Conservation (phyloP, 1,140 invertebrate species). For the Trypoxylus dichotomus region DNA sequence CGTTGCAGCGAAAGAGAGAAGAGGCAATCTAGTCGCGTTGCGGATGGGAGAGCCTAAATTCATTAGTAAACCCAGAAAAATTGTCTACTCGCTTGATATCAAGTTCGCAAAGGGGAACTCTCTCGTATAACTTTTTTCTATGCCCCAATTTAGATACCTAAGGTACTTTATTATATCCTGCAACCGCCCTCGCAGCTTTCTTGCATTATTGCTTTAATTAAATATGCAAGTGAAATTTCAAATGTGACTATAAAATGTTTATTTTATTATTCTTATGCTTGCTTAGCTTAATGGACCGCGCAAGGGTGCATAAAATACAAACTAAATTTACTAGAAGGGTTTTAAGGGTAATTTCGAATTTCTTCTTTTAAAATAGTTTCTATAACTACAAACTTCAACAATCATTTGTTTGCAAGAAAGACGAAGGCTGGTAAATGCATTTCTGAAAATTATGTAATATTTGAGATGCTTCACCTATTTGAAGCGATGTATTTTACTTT, state of each 20-base stretch:
- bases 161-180: constrained; percentile 1
- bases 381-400: too few relatives aligned
- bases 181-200: not conserved
- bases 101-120: constrained; percentile 36
- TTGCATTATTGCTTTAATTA: constrained; percentile 15
- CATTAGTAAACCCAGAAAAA: constrained; percentile 51
- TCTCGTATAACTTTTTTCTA: constrained; percentile 9
- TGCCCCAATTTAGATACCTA: constrained; percentile 11
- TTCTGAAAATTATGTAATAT: too few relatives aligned
- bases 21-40: constrained; percentile 43
- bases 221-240: constrained; percentile 16
- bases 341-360: too few relatives aligned
- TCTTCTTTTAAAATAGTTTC: too few relatives aligned
- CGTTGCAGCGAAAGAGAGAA: constrained; percentile 38
- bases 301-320: not conserved
- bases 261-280: constrained; percentile 10
- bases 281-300: not conserved
- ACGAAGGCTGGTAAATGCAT: too few relatives aligned
- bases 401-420: too few relatives aligned
- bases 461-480: too few relatives aligned
- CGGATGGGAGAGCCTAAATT: constrained; percentile 47
- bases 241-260: constrained; percentile 18
- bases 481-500: too few relatives aligned
- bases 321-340: not conserved
- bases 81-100: constrained; percentile 44